Percentiles rank a stretch among this genome's conserved stretches.
These are phyloP conservation scores for Cheirogaleus major DNA, from an alignment of 2,797 vertebrate genomes.

Conservation along the genomic window DNA sequence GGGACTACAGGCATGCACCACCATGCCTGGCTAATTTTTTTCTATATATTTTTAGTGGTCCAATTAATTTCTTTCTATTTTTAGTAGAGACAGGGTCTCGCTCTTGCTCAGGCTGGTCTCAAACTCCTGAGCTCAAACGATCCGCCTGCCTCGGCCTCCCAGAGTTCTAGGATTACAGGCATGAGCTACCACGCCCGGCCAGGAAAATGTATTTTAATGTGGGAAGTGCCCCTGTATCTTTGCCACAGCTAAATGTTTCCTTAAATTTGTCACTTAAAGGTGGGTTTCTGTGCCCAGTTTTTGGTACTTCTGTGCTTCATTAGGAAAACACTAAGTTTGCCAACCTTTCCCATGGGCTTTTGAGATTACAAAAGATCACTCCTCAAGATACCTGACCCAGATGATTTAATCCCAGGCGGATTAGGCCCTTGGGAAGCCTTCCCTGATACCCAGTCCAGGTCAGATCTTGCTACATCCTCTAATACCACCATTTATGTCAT, in stretches of 20 bases:
- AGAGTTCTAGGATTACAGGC: no score
- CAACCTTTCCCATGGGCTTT: neutral
- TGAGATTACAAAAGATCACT: neutral
- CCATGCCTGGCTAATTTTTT: no score
- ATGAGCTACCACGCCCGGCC: no score
- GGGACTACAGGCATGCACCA: no score
- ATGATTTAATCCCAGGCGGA: slow-evolving; percentile 32
- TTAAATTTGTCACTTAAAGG: neutral
- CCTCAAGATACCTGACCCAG: neutral
- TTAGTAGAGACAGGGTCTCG: no score
- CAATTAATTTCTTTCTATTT: no score
- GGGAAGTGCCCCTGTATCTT: neutral
- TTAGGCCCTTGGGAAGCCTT: neutral
- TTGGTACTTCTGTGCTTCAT: neutral
- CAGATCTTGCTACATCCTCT: neutral
- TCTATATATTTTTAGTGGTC: no score
- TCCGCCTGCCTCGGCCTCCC: no score
- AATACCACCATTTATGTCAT: neutral
- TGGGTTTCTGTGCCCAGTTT: neutral
- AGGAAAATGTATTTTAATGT: slow-evolving; percentile 10
- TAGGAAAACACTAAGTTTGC: slow-evolving; percentile 24
- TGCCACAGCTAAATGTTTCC: slow-evolving; percentile 36
- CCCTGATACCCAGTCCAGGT: neutral
- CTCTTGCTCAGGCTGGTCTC: no score
- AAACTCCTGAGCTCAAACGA: no score